Evolutionary conservation across 2,888 invertebrate species (phyloP), one percentile per base, ranked within the genome.

Genomic region (Argyra leucocephala): DNA sequence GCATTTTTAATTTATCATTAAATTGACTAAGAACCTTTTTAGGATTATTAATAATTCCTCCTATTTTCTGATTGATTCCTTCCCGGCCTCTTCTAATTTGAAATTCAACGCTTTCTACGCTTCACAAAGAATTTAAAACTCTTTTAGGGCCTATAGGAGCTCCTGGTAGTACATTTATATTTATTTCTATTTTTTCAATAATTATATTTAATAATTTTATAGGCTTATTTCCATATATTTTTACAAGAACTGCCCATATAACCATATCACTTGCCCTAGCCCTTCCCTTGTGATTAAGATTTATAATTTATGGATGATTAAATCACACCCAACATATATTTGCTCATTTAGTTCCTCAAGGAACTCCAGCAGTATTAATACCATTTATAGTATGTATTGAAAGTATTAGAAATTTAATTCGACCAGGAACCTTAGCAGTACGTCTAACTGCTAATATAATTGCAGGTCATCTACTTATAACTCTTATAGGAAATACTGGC

Each of bases 361-460:
- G 87, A 70, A 87, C 87, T 0, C 88, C 88, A 0, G 67, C 72
- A 7, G 72, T 84, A 72, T 72, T 89, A 73, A 87, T 88, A 80
- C 86, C 86, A 31, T 88, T 89, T 81, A 87, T 89, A 82, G 87
- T 89, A 9, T 76, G 86, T 78, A 88, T 88, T 83, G 88, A 89
- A 86, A 83, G 85, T 57, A 85, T 87, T 79, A 89, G 88, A 72
- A 88, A 88, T 81, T 71, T 87, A 70, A 88, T 88, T 78, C 87
- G 87, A 15, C 87, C 88, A 0, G 80, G 83, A 76, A 88, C 88
- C 3, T 78, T 89, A 81, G 84, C 86, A 0, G 83, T 89, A 66
- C 88, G 88, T 69, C 74, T 89, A 81, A 83, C 86, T 6, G 88
- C 88, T n/a, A 89, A 89, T 82, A 88, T 89, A 85, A 87, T 88